These are phyloP conservation scores for Frankliniella fusca DNA, from an alignment of 2,888 invertebrate species.

Conservation along the genomic window DNA sequence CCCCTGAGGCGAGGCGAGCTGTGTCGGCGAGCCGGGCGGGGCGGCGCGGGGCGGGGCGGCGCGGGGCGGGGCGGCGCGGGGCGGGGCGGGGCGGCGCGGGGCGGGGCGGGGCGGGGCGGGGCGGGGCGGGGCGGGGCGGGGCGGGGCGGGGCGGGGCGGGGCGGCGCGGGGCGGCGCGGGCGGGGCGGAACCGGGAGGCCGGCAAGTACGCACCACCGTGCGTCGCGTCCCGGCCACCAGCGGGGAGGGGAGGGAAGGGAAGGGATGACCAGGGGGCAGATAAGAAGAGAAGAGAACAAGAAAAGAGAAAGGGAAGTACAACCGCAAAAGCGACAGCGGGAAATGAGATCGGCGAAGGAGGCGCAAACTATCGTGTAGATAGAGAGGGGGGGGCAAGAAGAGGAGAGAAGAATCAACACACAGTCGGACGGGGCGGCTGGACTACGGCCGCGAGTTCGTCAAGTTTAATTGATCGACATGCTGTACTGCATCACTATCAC, in stretches of 20 bases:
- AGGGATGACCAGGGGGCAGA: not conserved
- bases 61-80: too few relatives aligned
- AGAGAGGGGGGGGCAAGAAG: not conserved
- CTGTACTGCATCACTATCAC: too few relatives aligned
- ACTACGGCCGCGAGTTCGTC: too few relatives aligned
- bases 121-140: conserved; percentile 25
- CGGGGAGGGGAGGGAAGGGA: not conserved
- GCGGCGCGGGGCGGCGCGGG: not conserved
- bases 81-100: conserved; percentile 33
- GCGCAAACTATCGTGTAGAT: too few relatives aligned
- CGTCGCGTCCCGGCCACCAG: too few relatives aligned
- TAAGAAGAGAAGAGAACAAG: not conserved
- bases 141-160: not conserved
- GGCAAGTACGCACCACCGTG: too few relatives aligned
- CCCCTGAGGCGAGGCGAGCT: conserved; percentile 23
- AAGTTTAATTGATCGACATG: too few relatives aligned
- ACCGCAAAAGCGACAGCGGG: not conserved
- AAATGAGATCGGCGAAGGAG: too few relatives aligned
- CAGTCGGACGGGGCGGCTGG: too few relatives aligned
- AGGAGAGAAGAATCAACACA: too few relatives aligned
- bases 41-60: not conserved
- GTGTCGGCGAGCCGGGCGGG: not conserved
- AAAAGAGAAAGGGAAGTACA: not conserved
- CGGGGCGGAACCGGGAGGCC: not conserved
- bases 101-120: conserved; percentile 33